phyloP scores from a whole-genome alignment of 2,888 invertebrate genomes.

The Eupithecia subumbrata region DNA sequence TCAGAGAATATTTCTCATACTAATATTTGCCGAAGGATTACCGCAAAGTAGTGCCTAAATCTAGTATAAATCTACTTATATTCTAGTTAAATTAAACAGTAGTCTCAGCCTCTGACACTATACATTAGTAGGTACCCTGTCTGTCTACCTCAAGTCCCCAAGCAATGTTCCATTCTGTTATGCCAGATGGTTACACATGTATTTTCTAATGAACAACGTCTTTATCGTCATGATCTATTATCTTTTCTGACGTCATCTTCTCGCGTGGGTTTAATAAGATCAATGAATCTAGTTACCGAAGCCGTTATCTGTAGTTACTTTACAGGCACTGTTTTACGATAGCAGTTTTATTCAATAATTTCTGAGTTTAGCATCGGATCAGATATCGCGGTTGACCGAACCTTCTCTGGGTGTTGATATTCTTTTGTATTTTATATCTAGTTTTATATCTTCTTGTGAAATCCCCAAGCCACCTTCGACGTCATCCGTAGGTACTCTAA shows the following conservation, averaged over 20 bases:
- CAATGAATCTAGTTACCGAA: slow-evolving; percentile 1
- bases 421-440: no score
- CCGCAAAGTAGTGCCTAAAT: no score
- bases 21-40: no score
- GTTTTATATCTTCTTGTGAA: no score
- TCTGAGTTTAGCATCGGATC: background rate
- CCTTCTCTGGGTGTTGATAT: no score
- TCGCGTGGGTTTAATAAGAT: slow-evolving; percentile 5
- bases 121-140: background rate
- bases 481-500: no score
- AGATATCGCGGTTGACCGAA: background rate
- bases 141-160: background rate
- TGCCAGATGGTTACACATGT: background rate
- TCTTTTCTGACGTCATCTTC: background rate
- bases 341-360: background rate
- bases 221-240: slow-evolving; percentile 2
- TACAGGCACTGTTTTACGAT: background rate
- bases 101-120: background rate
- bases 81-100: background rate
- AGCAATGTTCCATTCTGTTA: background rate
- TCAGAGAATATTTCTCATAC: no score
- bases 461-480: no score
- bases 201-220: slow-evolving; percentile 1
- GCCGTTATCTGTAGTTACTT: background rate
- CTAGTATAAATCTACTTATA: no score